Evolutionary conservation across 2,113 vertebrate genomes (phyloP).

Genomic region (Odontophorus gujanensis): DNA sequence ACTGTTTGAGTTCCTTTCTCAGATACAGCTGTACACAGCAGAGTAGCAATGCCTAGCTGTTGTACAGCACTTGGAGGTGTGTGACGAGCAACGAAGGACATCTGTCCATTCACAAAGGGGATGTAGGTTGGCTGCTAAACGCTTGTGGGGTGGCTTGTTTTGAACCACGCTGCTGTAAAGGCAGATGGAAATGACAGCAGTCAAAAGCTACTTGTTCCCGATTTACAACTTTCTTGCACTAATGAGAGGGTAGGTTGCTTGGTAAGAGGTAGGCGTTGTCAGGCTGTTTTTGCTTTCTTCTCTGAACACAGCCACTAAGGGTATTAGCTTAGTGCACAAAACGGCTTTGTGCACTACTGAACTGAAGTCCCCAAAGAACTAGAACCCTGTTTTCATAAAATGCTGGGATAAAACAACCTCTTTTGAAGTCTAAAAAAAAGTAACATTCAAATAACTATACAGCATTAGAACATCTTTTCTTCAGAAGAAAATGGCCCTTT

Average conservation of each 20-base stretch:
- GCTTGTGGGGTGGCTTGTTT: background rate
- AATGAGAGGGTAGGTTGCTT: background rate
- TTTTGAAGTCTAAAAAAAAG: background rate
- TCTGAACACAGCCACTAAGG: constrained; percentile 22
- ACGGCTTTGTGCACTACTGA: background rate
- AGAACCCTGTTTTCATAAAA: constrained; percentile 45
- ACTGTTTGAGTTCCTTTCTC: background rate
- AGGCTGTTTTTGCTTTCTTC: constrained; percentile 22
- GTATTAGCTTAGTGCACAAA: constrained; percentile 3
- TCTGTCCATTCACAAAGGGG: background rate
- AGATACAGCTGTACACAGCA: background rate
- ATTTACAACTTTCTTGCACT: background rate
- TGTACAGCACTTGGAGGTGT: background rate
- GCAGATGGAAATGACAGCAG: background rate
- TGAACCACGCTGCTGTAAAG: background rate
- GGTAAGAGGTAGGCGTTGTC: background rate
- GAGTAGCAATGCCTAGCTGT: background rate
- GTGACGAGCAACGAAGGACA: background rate
- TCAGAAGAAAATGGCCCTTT: background rate
- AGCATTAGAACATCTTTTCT: background rate
- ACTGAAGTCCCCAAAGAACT: constrained; percentile 31
- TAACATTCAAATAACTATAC: constrained; percentile 38
- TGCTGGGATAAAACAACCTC: constrained; percentile 25
- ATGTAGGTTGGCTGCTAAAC: background rate
- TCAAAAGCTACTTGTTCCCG: background rate